Percentiles rank a stretch among this genome's conserved stretches.
Evolutionary conservation across 1,140 invertebrate species (phyloP).

Genomic region (Heliothis subflexa): DNA sequence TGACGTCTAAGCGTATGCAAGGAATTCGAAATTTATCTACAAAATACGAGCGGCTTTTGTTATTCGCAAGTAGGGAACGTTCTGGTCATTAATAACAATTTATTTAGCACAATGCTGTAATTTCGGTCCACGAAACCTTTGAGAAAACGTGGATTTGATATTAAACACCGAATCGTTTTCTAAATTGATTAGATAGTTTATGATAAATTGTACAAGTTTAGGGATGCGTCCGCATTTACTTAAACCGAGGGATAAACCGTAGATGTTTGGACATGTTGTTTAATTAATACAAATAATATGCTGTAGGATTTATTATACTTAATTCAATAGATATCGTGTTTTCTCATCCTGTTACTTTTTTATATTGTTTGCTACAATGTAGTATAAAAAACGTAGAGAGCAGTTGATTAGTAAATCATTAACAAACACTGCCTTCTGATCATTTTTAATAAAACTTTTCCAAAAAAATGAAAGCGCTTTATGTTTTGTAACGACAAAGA

Average conservation of each 20-base stretch:
- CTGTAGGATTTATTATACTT: slow-evolving; percentile 2
- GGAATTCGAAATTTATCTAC: slow-evolving; percentile 74
- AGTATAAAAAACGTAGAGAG: too few relatives aligned
- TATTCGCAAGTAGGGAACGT: slow-evolving; percentile 75
- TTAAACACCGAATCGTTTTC: slow-evolving; percentile 79
- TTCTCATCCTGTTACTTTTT: too few relatives aligned
- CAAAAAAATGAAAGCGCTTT: background rate
- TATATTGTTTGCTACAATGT: too few relatives aligned
- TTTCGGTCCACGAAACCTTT: slow-evolving; percentile 79
- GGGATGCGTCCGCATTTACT: slow-evolving; percentile 22
- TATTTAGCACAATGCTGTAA: slow-evolving; percentile 83
- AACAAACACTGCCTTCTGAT: too few relatives aligned
- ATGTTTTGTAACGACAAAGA: slow-evolving; percentile 3
- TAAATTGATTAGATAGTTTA: slow-evolving; percentile 83
- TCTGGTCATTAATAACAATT: slow-evolving; percentile 86
- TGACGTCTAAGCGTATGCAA: slow-evolving; percentile 61
- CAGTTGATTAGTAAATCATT: too few relatives aligned
- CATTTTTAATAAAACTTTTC: too few relatives aligned
- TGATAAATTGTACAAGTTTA: slow-evolving; percentile 72
- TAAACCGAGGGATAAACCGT: slow-evolving; percentile 11
- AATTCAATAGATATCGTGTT: too few relatives aligned
- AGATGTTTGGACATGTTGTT: slow-evolving; percentile 32
- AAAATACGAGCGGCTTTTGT: slow-evolving; percentile 76
- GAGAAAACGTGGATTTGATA: slow-evolving; percentile 83
- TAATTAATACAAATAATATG: slow-evolving; percentile 23